Evolutionary conservation across 2,888 invertebrate species (phyloP).

Genomic region (Harpagoxenus sublaevis): DNA sequence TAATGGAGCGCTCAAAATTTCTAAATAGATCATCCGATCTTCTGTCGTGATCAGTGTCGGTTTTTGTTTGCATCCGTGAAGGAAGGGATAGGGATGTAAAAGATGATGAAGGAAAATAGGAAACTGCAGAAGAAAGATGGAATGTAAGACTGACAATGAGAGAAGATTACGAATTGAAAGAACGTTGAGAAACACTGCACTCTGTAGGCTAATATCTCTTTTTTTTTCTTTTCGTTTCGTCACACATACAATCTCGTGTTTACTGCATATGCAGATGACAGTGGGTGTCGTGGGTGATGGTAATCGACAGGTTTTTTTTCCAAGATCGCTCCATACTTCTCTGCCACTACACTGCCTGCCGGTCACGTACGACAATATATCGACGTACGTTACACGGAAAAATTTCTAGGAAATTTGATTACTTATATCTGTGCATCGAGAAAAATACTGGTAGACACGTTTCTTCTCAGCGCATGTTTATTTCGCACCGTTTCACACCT

Average conservation of each 20-base stretch:
- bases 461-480: neutral
- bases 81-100: neutral
- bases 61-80: neutral
- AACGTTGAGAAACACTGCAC: neutral
- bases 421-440: neutral
- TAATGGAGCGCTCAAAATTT: neutral
- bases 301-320: neutral
- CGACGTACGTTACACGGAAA: neutral
- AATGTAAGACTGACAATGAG: neutral
- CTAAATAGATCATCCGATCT: neutral
- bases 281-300: neutral
- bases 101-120: neutral
- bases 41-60: neutral
- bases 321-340: neutral
- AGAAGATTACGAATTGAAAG: neutral
- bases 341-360: no score
- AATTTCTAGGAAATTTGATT: slow-evolving; percentile 4
- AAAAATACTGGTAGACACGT: neutral
- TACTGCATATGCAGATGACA: slow-evolving; percentile 23
- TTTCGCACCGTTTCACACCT: neutral
- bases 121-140: neutral
- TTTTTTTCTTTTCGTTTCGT: slow-evolving; percentile 13
- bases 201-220: neutral
- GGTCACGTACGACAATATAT: slow-evolving; percentile 1
- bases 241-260: slow-evolving; percentile 2